These are phyloP conservation scores for Marronus borbonicus DNA, from an alignment of 2,888 invertebrate genomes.

Conservation along the genomic window DNA sequence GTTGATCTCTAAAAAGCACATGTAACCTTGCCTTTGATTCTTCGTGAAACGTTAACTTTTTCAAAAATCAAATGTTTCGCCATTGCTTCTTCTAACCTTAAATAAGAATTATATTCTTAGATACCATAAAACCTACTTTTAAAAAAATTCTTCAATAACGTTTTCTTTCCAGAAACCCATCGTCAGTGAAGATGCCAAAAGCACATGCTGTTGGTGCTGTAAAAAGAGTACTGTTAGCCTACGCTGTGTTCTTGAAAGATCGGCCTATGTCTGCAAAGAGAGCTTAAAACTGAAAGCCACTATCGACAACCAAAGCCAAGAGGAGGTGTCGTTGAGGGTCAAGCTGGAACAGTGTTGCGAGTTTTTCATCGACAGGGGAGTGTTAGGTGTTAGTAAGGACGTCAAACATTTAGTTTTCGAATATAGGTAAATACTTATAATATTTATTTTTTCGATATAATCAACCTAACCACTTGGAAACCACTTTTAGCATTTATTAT, in stretches of 20 bases:
- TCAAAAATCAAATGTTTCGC: no score
- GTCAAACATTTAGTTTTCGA: constrained; percentile 80
- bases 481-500: no score
- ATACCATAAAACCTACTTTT: no score
- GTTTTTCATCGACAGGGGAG: constrained; percentile 83
- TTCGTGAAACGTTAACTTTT: no score
- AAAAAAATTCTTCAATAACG: constrained; percentile 20
- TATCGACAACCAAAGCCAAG: constrained; percentile 77
- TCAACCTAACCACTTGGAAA: no score
- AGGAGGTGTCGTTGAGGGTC: constrained; percentile 66
- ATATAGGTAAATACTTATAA: constrained; percentile 69
- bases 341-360: constrained; percentile 78
- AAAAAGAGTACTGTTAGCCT: constrained; percentile 79
- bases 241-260: constrained; percentile 79
- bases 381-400: constrained; percentile 81
- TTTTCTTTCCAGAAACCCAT: constrained; percentile 74
- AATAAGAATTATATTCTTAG: no score
- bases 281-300: constrained; percentile 79
- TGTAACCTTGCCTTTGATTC: no score
- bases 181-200: constrained; percentile 76
- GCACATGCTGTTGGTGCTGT: constrained; percentile 83
- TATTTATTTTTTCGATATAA: not conserved
- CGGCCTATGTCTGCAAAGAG: constrained; percentile 84
- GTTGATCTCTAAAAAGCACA: no score
- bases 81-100: no score